Percentiles rank a stretch among this genome's conserved stretches.
Conservation (phyloP, 2,797 vertebrate species). For the Argya squamiceps region DNA sequence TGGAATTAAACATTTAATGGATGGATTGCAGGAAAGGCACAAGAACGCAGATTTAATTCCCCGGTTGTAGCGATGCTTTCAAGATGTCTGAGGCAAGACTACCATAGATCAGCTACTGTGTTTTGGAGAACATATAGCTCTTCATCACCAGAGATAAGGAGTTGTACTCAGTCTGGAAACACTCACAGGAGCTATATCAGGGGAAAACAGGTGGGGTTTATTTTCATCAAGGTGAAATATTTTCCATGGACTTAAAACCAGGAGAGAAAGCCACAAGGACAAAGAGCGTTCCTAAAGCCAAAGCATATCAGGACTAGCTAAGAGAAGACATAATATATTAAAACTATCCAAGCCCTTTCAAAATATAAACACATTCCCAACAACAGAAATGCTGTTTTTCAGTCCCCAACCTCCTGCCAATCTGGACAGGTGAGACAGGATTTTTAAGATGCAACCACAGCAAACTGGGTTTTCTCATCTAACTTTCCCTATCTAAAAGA, state of each 20-base stretch:
- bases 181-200: not conserved
- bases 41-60: not conserved
- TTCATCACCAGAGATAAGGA: not conserved
- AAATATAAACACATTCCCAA: rapidly evolving
- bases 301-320: not conserved
- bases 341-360: not conserved
- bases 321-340: not conserved
- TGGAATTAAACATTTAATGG: not conserved
- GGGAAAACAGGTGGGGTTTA: not conserved
- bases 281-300: not conserved
- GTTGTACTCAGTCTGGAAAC: not conserved
- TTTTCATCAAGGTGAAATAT: not conserved
- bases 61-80: not conserved
- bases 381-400: not conserved
- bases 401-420: not conserved
- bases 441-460: not conserved
- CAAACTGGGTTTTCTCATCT: not conserved
- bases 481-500: not conserved
- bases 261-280: not conserved
- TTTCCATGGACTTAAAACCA: not conserved
- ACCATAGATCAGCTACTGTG: not conserved
- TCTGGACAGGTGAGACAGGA: not conserved
- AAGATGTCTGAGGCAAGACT: not conserved
- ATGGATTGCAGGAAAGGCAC: not conserved
- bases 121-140: not conserved